These are phyloP conservation scores for Peromyscus nudipes DNA, from an alignment of 2,797 vertebrate genomes.

Conservation along the genomic window DNA sequence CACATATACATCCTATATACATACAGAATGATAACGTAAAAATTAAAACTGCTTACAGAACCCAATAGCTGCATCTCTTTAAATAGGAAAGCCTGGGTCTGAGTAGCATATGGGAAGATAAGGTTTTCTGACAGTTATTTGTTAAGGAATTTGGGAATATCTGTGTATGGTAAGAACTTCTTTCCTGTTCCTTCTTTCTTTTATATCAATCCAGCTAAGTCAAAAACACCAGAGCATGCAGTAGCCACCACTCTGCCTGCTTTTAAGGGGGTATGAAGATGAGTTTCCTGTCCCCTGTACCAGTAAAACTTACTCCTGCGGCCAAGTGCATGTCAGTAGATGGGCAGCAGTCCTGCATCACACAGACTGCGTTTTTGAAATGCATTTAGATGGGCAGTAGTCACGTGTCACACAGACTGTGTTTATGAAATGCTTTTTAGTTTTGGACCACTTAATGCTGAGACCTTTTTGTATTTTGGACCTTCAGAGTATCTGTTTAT, in stretches of 20 bases:
- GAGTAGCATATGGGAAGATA: neutral
- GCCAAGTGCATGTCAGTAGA: neutral
- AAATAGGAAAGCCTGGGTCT: slow-evolving; percentile 17
- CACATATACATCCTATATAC: neutral
- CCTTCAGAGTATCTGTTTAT: slow-evolving; percentile 47
- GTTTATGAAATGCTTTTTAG: slow-evolving; percentile 49
- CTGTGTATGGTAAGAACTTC: slow-evolving; percentile 14
- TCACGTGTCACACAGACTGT: neutral
- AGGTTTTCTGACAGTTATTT: neutral
- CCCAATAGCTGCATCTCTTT: neutral
- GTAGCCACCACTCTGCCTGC: neutral
- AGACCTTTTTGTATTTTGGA: slow-evolving; percentile 36
- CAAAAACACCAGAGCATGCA: neutral
- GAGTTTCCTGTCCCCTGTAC: neutral
- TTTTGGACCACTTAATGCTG: slow-evolving; percentile 23
- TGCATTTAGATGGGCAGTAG: no score
- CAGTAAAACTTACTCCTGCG: neutral
- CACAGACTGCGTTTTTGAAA: no score
- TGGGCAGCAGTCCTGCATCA: neutral
- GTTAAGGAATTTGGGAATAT: slow-evolving; percentile 42
- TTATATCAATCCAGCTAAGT: neutral
- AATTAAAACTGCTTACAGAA: neutral
- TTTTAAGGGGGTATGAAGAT: neutral
- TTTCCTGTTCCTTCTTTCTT: slow-evolving; percentile 25
- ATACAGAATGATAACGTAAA: neutral